Conservation (phyloP, 1,140 invertebrate species). For the Dendroctonus valens region DNA sequence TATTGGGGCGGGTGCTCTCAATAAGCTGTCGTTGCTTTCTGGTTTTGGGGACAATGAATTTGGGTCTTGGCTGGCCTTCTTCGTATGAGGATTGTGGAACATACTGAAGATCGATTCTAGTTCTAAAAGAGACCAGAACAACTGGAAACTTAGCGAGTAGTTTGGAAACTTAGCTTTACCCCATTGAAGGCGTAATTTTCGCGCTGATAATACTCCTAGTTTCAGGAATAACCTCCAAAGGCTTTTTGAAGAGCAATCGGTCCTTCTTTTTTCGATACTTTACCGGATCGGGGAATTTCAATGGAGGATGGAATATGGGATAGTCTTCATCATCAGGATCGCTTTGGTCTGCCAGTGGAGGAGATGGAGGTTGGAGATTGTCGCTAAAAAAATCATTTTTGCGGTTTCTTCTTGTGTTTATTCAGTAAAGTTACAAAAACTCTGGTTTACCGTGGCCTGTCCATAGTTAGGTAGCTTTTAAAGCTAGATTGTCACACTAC, state of each 20-base stretch:
- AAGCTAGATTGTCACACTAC: too few relatives aligned
- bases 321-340: conserved; percentile 2
- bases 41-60: conserved; percentile 34
- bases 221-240: conserved; percentile 26
- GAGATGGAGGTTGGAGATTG: too few relatives aligned
- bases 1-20: conserved; percentile 31
- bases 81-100: conserved; percentile 9
- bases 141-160: neutral
- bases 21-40: conserved; percentile 29
- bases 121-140: conserved; percentile 23
- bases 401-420: too few relatives aligned
- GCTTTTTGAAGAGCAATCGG: conserved; percentile 12
- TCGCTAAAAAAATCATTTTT: too few relatives aligned
- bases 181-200: conserved; percentile 35
- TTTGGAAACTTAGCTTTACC: conserved; percentile 23
- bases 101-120: conserved; percentile 30
- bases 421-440: too few relatives aligned
- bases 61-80: conserved; percentile 28
- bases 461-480: too few relatives aligned
- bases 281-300: conserved; percentile 33
- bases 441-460: too few relatives aligned
- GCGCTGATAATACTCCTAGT: conserved; percentile 29
- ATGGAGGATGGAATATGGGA: conserved; percentile 12
- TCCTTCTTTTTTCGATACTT: conserved; percentile 28
- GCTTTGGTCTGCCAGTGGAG: too few relatives aligned